Conservation (phyloP, 2,888 invertebrate species). For the Falcaria lacertinaria region DNA sequence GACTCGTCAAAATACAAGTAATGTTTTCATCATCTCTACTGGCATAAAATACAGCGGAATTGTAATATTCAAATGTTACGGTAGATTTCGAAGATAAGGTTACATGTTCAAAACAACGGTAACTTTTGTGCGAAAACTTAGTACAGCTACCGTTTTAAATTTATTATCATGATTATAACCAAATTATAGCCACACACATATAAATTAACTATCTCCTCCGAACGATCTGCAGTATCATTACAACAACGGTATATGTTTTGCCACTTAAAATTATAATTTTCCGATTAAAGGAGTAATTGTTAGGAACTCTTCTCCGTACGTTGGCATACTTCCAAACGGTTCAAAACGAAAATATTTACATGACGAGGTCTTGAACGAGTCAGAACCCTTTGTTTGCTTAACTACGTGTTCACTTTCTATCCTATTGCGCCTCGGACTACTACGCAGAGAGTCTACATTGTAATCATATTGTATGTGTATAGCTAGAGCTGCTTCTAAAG, state of each 20-base stretch:
- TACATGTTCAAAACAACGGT: not conserved
- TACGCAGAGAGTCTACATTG: constrained; percentile 18
- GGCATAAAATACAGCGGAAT: no score
- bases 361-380: constrained; percentile 25
- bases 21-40: no score
- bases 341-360: constrained; percentile 52
- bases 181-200: constrained; percentile 10
- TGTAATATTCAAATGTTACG: no score
- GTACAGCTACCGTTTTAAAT: not conserved
- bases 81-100: no score
- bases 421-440: constrained; percentile 28
- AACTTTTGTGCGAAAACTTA: not conserved
- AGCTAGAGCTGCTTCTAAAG: constrained; percentile 5
- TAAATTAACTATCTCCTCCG: constrained; percentile 12
- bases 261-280: constrained; percentile 14
- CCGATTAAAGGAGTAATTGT: constrained; percentile 23
- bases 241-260: constrained; percentile 16
- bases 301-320: constrained; percentile 25
- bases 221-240: constrained; percentile 18
- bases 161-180: not conserved
- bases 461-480: constrained; percentile 12
- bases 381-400: constrained; percentile 37
- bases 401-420: constrained; percentile 26
- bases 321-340: constrained; percentile 45
- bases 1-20: no score